Percentiles rank a stretch among this genome's conserved stretches.
These are phyloP conservation scores for Acleris holmiana DNA, from an alignment of 2,888 invertebrate genomes.

Conservation along the genomic window DNA sequence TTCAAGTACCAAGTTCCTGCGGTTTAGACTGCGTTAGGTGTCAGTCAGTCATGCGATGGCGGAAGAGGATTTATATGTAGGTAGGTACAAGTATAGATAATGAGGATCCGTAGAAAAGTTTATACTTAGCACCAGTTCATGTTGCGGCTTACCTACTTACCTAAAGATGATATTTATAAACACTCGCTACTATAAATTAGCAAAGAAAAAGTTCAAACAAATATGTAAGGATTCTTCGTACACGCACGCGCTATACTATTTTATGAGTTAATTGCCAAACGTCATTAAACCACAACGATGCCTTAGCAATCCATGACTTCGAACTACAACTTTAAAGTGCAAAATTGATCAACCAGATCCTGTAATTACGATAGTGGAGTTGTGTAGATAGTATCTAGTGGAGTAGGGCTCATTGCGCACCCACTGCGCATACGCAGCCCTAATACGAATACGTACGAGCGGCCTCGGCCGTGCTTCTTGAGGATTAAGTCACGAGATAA, in stretches of 20 bases:
- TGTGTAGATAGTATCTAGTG: slow-evolving; percentile 42
- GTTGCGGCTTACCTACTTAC: too few relatives aligned
- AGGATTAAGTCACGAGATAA: slow-evolving; percentile 44
- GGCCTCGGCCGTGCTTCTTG: slow-evolving; percentile 62
- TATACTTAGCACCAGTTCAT: too few relatives aligned
- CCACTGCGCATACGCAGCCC: slow-evolving; percentile 71
- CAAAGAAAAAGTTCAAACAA: neutral
- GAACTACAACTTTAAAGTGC: neutral
- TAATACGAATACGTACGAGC: slow-evolving; percentile 76
- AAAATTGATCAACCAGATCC: neutral
- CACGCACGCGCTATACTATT: neutral
- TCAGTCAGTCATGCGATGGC: too few relatives aligned
- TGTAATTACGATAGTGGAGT: neutral
- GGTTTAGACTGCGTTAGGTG: too few relatives aligned
- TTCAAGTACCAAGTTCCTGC: too few relatives aligned
- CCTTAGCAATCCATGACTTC: neutral
- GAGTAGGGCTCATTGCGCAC: slow-evolving; percentile 58
- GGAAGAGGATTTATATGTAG: too few relatives aligned
- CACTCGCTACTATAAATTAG: too few relatives aligned
- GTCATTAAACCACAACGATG: neutral
- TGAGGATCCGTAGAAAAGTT: too few relatives aligned
- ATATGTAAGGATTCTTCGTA: neutral
- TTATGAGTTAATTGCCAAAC: neutral
- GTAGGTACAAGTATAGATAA: too few relatives aligned
- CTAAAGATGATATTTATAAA: too few relatives aligned